Conservation (phyloP, 1,140 invertebrate genomes). For the Papilio aristodemus region DNA sequence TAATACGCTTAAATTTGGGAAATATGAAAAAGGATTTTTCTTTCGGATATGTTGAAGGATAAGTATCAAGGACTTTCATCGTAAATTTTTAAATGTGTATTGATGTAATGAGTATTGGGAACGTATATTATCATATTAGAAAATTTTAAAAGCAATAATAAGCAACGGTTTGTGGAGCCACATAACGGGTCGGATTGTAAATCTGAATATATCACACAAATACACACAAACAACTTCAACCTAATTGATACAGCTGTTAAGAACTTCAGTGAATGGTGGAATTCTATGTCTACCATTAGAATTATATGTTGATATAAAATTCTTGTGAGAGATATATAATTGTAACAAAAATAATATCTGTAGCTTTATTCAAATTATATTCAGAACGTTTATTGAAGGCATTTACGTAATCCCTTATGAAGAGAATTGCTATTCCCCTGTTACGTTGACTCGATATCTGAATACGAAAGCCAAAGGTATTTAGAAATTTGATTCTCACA, state of each 20-base stretch:
- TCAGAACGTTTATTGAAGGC: conserved; percentile 3
- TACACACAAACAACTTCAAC: too few species aligned
- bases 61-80: too few species aligned
- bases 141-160: too few species aligned
- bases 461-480: conserved; percentile 6
- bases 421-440: conserved; percentile 15
- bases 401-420: conserved; percentile 24
- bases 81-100: too few species aligned
- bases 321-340: background rate
- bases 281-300: too few species aligned
- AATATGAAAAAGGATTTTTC: background rate
- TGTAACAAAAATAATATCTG: conserved; percentile 4
- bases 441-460: conserved; percentile 19
- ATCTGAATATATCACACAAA: too few species aligned
- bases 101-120: too few species aligned
- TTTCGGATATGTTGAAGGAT: background rate
- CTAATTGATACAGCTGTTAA: too few species aligned
- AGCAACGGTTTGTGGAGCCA: too few species aligned
- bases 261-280: too few species aligned
- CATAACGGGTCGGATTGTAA: too few species aligned
- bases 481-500: conserved; percentile 14
- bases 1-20: background rate
- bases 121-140: too few species aligned
- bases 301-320: background rate
- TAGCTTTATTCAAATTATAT: conserved; percentile 15